Percentiles rank a stretch among this genome's conserved stretches.
Conservation (phyloP, 2,888 invertebrate genomes). For the Tuta absoluta region DNA sequence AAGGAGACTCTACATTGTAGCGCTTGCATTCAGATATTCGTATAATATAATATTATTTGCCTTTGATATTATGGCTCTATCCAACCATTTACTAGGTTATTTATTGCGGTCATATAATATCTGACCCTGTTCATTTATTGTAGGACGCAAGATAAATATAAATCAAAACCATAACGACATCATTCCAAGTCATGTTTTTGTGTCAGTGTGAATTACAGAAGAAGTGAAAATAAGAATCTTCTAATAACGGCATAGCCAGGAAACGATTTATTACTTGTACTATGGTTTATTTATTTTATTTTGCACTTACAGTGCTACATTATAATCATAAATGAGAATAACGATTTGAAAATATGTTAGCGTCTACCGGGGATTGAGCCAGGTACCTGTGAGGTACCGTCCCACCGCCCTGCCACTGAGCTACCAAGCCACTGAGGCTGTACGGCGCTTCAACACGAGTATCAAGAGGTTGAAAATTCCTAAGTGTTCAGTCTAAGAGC, state of each 20-base stretch:
- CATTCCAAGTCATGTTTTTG: neutral
- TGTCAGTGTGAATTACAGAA: neutral
- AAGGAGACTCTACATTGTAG: neutral
- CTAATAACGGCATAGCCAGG: neutral
- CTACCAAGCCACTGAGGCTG: no score
- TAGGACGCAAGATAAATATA: neutral
- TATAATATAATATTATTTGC: neutral
- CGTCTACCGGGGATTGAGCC: no score
- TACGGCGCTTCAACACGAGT: no score
- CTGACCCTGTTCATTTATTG: neutral
- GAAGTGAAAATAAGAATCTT: conserved; percentile 5
- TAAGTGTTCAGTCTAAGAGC: no score
- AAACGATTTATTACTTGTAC: neutral
- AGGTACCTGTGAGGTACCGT: no score
- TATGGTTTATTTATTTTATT: no score
- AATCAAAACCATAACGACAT: conserved; percentile 8
- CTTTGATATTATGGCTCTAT: neutral
- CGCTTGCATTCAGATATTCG: neutral
- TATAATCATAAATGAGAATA: no score
- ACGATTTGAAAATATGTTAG: no score
- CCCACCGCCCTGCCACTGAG: no score
- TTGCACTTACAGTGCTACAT: no score
- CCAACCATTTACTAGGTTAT: neutral
- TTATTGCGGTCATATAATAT: neutral
- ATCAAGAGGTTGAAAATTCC: no score